These are phyloP conservation scores for Muscicapa striata DNA, from an alignment of 2,797 vertebrate species.

Conservation along the genomic window DNA sequence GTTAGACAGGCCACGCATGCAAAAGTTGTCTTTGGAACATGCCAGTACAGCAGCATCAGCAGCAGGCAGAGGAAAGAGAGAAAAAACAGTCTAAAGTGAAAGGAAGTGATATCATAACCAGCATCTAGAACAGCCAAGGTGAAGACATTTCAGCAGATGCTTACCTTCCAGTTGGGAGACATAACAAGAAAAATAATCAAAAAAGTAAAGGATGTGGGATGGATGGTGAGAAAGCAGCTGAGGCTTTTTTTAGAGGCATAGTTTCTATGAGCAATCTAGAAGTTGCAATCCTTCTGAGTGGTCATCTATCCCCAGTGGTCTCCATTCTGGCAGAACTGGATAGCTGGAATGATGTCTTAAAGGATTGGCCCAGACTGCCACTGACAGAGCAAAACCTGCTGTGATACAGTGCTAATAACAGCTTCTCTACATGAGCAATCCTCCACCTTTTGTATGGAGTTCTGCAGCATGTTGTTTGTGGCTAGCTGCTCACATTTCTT, in stretches of 20 bases:
- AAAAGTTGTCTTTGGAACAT: constrained; percentile 98
- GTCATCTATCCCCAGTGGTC: neutral
- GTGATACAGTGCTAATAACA: neutral
- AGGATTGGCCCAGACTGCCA: neutral
- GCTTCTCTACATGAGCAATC: neutral
- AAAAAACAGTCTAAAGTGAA: constrained; percentile 91
- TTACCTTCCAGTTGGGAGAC: constrained; percentile 68
- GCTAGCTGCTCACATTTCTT: neutral
- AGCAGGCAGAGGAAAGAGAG: constrained; percentile 84
- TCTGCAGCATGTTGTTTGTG: neutral
- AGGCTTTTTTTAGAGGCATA: constrained; percentile 38
- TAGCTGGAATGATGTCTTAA: neutral
- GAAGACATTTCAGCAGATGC: constrained; percentile 75
- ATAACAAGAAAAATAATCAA: constrained; percentile 65
- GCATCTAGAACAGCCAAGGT: constrained; percentile 78
- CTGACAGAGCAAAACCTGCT: neutral
- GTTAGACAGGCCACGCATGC: constrained; percentile 99
- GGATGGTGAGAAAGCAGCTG: constrained; percentile 73
- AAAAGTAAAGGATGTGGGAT: constrained; percentile 69
- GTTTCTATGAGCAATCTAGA: neutral
- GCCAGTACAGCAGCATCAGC: constrained; percentile 91
- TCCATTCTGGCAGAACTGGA: neutral
- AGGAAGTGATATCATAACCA: constrained; percentile 83
- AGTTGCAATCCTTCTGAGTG: neutral
- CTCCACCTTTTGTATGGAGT: neutral